These are phyloP conservation scores for Neomonachus schauinslandi DNA, from an alignment of 2,113 vertebrate species.

Conservation along the genomic window DNA sequence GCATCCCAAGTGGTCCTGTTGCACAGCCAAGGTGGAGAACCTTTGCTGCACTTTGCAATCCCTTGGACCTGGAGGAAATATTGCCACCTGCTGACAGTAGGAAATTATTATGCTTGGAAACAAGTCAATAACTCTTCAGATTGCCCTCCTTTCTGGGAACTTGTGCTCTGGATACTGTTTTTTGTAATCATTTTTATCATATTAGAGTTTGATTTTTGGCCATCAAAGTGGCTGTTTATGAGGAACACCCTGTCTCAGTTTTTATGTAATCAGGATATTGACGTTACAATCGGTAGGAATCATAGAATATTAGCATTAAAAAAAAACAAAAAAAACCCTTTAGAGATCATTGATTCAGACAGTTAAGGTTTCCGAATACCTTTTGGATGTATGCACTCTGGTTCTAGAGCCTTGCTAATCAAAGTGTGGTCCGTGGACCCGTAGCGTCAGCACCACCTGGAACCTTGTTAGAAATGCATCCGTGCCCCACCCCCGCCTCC, in stretches of 20 bases:
- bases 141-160: neutral
- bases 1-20: neutral
- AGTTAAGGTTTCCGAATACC: neutral
- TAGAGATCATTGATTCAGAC: neutral
- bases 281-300: neutral
- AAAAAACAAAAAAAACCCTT: neutral
- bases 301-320: neutral
- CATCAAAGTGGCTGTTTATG: neutral
- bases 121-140: neutral
- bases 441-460: neutral
- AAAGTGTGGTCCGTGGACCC: neutral
- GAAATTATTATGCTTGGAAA: neutral
- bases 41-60: neutral
- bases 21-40: neutral
- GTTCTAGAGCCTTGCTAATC: neutral
- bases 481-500: neutral
- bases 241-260: neutral
- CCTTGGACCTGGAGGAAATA: constrained; percentile 22
- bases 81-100: constrained; percentile 48
- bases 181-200: neutral
- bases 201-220: neutral
- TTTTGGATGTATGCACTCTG: accelerated
- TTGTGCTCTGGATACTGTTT: neutral
- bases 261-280: neutral
- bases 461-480: neutral